These are phyloP conservation scores for Apostichopus californicus DNA, from an alignment of 35 echinoderm and acorn worm genomes.

Conservation along the genomic window DNA sequence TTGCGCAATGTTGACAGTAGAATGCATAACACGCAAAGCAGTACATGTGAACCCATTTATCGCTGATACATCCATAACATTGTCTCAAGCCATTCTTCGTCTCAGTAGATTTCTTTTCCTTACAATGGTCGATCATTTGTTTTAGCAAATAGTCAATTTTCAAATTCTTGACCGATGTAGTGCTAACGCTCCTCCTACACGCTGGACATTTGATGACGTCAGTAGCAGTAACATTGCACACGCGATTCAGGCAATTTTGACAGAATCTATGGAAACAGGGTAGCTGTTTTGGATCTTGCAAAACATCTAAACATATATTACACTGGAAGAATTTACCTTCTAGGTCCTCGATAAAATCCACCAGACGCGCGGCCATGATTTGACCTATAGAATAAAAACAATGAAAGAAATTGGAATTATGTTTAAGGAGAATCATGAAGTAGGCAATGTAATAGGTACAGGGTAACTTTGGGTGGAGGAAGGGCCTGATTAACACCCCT, in stretches of 20 bases:
- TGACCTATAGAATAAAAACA: background rate
- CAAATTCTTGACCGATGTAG: background rate
- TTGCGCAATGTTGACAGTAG: constrained; percentile 12
- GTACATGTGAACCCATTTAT: background rate
- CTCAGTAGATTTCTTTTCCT: background rate
- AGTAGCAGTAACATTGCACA: background rate
- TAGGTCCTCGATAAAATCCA: constrained; percentile 45
- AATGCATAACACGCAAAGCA: constrained; percentile 34
- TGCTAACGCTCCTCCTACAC: background rate
- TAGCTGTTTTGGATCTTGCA: background rate
- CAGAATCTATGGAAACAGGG: constrained; percentile 44
- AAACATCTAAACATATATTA: constrained; percentile 20
- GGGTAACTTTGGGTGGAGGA: no score
- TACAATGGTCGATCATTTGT: constrained; percentile 14
- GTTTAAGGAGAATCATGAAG: no score
- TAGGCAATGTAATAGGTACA: no score
- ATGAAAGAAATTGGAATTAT: background rate
- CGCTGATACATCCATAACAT: background rate
- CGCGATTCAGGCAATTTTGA: background rate
- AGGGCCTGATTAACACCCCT: no score
- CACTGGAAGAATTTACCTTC: constrained; percentile 29
- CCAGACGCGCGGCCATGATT: background rate
- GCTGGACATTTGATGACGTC: constrained; percentile 26
- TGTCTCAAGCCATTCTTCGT: background rate
- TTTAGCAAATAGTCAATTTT: constrained; percentile 14